phyloP scores from a whole-genome alignment of 2,797 vertebrate species.

The Percopsis omiscomaycus region DNA sequence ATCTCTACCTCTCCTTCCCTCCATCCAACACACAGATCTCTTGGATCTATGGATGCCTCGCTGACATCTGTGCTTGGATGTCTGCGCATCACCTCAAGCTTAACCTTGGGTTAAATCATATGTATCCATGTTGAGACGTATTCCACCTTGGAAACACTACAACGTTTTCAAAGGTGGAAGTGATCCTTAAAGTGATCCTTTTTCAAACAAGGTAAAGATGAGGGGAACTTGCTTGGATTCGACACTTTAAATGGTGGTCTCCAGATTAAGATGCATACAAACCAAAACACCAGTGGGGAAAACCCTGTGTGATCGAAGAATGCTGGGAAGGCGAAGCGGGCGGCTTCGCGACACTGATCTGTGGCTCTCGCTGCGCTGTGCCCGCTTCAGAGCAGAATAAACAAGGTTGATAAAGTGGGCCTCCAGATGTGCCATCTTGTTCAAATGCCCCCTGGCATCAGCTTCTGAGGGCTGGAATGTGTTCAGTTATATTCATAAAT shows the following conservation, averaged over 20 bases:
- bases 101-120: too few relatives aligned
- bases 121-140: too few relatives aligned
- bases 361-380: slow-evolving; percentile 30
- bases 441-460: slow-evolving; percentile 69
- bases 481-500: slow-evolving; percentile 80
- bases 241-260: not conserved
- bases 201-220: too few relatives aligned
- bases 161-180: too few relatives aligned
- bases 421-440: slow-evolving; percentile 78
- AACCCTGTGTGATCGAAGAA: not conserved
- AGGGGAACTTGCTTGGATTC: too few relatives aligned
- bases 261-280: not conserved
- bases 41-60: too few relatives aligned
- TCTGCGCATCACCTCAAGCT: too few relatives aligned
- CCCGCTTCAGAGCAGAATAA: slow-evolving; percentile 62
- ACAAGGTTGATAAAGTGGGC: slow-evolving; percentile 72
- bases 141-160: too few relatives aligned
- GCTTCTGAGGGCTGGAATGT: slow-evolving; percentile 77
- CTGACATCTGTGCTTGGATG: too few relatives aligned
- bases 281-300: not conserved
- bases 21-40: too few relatives aligned
- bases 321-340: not conserved
- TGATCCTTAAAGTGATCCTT: too few relatives aligned
- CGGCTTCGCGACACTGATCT: slow-evolving; percentile 19
- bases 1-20: too few relatives aligned